phyloP scores from a whole-genome alignment of 2,888 invertebrate species.

The Harpalus rubripes region DNA sequence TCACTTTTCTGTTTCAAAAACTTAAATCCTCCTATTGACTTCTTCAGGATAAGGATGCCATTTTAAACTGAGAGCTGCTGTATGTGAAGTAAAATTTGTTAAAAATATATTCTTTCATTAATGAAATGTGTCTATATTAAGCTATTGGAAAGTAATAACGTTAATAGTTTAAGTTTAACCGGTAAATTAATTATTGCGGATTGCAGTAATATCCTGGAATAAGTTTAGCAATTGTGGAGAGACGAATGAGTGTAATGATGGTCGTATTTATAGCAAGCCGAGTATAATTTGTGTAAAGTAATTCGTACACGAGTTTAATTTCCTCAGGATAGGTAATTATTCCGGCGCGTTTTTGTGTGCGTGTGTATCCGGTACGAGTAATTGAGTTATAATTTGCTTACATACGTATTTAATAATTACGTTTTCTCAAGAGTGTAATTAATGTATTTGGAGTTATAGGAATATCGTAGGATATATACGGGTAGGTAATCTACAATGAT shows the following conservation, averaged over 20 bases:
- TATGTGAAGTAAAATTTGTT: no score
- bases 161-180: background rate
- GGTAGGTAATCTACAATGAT: conserved; percentile 55
- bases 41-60: no score
- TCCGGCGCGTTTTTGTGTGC: conserved; percentile 33
- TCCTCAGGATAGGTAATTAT: conserved; percentile 49
- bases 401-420: conserved; percentile 62
- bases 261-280: background rate
- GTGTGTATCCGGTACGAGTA: conserved; percentile 58
- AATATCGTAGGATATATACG: conserved; percentile 17
- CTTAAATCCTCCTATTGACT: no score
- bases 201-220: background rate
- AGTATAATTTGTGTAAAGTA: conserved; percentile 46
- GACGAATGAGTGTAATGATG: background rate
- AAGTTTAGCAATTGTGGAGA: no score
- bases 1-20: no score
- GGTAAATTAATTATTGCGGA: background rate
- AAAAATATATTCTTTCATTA: no score
- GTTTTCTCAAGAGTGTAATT: conserved; percentile 62
- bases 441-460: conserved; percentile 53
- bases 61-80: no score
- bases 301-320: conserved; percentile 41
- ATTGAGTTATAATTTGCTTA: conserved; percentile 63
- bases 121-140: background rate
- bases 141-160: background rate